phyloP scores from a whole-genome alignment of 37 sponge, comb jelly and placozoan genomes.

The Beroe forskalii region DNA sequence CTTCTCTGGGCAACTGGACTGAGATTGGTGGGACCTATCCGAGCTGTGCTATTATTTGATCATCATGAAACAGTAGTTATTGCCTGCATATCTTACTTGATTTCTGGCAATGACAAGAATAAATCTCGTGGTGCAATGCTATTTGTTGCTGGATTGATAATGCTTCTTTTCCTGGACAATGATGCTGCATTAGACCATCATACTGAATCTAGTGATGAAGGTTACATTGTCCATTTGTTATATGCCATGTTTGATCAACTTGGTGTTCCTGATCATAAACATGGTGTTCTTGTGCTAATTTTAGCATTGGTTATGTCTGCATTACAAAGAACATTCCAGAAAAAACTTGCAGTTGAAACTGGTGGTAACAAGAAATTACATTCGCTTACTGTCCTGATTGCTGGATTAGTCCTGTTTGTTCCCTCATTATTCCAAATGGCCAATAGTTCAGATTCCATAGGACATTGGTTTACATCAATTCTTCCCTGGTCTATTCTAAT shows the following conservation, averaged over 20 bases:
- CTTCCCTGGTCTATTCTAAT: slow-evolving; percentile 64
- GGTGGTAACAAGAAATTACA: slow-evolving; percentile 67
- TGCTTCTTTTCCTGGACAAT: slow-evolving; percentile 63
- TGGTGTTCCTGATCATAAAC: slow-evolving; percentile 88
- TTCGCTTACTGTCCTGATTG: slow-evolving; percentile 29
- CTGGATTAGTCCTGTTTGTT: slow-evolving; percentile 11
- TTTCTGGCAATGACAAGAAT: slow-evolving; percentile 45
- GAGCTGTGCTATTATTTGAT: slow-evolving; percentile 46
- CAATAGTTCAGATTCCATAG: neutral
- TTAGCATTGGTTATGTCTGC: slow-evolving; percentile 71
- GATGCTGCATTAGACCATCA: slow-evolving; percentile 32
- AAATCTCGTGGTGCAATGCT: slow-evolving; percentile 44
- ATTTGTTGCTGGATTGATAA: slow-evolving; percentile 22
- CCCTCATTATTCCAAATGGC: neutral
- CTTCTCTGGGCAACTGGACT: slow-evolving; percentile 46
- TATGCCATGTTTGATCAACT: slow-evolving; percentile 57
- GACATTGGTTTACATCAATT: neutral
- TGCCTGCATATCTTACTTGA: slow-evolving; percentile 22
- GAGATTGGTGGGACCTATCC: slow-evolving; percentile 25
- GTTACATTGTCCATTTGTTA: neutral
- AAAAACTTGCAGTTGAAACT: slow-evolving; percentile 79
- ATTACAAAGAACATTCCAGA: slow-evolving; percentile 69
- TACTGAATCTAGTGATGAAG: slow-evolving; percentile 6
- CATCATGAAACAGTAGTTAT: slow-evolving; percentile 42
- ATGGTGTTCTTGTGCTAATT: slow-evolving; percentile 76